Base-by-base conservation (phyloP, 2,797 vertebrate species). In the Ctenopoma multispine region DNA sequence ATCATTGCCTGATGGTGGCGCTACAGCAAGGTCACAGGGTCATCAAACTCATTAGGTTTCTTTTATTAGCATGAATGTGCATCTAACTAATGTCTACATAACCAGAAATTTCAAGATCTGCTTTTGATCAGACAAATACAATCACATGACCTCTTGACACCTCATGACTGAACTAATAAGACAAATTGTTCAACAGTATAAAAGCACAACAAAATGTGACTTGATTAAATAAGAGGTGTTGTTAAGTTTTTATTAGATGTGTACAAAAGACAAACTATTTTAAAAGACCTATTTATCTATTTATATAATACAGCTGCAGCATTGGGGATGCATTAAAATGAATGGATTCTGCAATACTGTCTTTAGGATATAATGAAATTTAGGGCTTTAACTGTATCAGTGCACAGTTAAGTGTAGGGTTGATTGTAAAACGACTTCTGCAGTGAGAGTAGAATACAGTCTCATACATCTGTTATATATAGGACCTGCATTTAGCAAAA, bases 1-100 rank as follows among this genome's bases (percentile, higher is more conserved):
- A 54, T 43, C 2, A 41, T 58, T 36, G 13, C 54, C 62, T 60
- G 29, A 63, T 75, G 63, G 57, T 72, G 61, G 58, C 21, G 21
- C 66, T 62, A 69, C 1, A 67, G 36, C 24, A 61, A 70, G 2
- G 17, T 49, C 56, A 70, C 23, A 54, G 18, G 51, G 40, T 63
- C 24, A 51, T 43, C 1, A 47, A 44, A 65, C 5, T 31, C 14
- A 40, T 41, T 48, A 10, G 40, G 15, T 23, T 54, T 51, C 1
- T 29, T 56, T 50, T 4, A 50, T 14, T 12, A 59, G 9, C 24
- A 63, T 27, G 14, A 62, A 64, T 36, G 17, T 46, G 9, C 8
- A 38, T 9, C 5, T 44, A 6, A 18, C 6, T 18, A 63, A 61
- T 17, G 15, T 14, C 12, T 18, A 11, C 44, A 13, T 56, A 36